Conservation (phyloP, 2,888 invertebrate genomes). For the Masnerella sp. region DNA sequence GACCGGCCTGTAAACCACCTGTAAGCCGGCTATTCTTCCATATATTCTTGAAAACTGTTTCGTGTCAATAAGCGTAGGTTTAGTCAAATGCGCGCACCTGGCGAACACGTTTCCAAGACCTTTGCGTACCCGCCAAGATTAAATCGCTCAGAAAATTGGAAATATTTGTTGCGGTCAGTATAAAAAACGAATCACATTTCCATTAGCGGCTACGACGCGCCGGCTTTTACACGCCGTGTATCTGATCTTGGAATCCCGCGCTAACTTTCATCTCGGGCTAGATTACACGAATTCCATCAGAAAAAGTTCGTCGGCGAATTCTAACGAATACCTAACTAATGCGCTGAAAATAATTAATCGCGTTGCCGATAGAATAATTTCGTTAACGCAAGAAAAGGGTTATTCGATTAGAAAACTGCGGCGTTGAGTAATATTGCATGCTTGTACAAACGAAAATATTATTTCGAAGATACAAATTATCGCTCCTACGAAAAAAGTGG, state of each 20-base stretch:
- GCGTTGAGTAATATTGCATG: too few relatives aligned
- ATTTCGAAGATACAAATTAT: too few relatives aligned
- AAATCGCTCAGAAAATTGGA: conserved; percentile 56
- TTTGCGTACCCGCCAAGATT: conserved; percentile 38
- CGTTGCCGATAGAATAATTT: too few relatives aligned
- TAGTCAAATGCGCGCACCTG: conserved; percentile 47
- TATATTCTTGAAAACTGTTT: conserved; percentile 34
- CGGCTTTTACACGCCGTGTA: conserved; percentile 1
- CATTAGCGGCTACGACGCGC: conserved; percentile 20
- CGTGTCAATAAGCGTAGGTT: conserved; percentile 47
- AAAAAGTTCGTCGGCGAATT: conserved; percentile 29
- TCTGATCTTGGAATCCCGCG: conserved; percentile 10
- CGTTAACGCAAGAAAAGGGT: too few relatives aligned
- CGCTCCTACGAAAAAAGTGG: too few relatives aligned
- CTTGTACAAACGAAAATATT: too few relatives aligned
- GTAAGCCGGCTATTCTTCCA: conserved; percentile 28
- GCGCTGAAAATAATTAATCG: not conserved
- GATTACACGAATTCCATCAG: conserved; percentile 5
- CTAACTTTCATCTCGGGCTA: conserved; percentile 20
- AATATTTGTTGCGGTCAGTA: conserved; percentile 40
- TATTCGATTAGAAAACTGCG: too few relatives aligned
- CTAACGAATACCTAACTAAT: conserved; percentile 32
- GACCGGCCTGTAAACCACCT: conserved; percentile 37
- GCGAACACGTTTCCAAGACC: conserved; percentile 35
- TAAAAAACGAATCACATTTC: conserved; percentile 45